Percentiles rank a stretch among this genome's conserved stretches.
These are phyloP conservation scores for Scaptomyza polygonia DNA, from an alignment of 2,888 invertebrate species.

Conservation along the genomic window DNA sequence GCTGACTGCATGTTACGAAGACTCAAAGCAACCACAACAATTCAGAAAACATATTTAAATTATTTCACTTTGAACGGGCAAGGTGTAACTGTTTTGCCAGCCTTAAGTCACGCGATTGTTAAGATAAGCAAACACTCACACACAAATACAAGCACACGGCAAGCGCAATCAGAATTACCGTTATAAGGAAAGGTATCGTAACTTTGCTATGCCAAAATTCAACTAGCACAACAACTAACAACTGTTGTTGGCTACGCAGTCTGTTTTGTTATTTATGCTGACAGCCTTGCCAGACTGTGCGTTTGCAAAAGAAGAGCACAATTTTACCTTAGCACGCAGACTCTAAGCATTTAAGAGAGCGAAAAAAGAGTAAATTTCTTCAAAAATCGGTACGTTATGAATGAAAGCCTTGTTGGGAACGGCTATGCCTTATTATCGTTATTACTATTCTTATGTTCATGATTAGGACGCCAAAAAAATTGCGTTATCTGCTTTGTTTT, in stretches of 20 bases:
- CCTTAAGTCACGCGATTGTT: conserved; percentile 66
- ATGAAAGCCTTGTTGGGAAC: conserved; percentile 58
- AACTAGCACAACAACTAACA: conserved; percentile 53
- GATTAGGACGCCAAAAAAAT: conserved; percentile 33
- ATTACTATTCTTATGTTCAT: conserved; percentile 44
- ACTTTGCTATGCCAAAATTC: conserved; percentile 15
- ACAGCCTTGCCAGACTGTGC: conserved; percentile 48
- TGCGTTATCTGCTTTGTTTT: conserved; percentile 20
- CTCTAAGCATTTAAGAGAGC: conserved; percentile 35
- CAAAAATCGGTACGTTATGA: conserved; percentile 48
- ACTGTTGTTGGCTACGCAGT: conserved; percentile 56
- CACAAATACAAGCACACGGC: too few species aligned
- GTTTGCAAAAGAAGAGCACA: not conserved
- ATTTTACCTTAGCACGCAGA: conserved; percentile 33
- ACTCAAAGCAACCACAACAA: conserved; percentile 8
- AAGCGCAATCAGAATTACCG: conserved; percentile 12
- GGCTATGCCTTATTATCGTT: conserved; percentile 51
- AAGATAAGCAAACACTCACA: conserved; percentile 46
- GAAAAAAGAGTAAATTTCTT: not conserved
- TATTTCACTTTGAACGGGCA: conserved; percentile 34
- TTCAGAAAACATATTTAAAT: conserved; percentile 30
- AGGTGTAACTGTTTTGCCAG: conserved; percentile 14
- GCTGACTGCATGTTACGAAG: conserved; percentile 29
- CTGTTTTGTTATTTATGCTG: conserved; percentile 49
- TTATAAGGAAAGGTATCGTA: conserved; percentile 14